Evolutionary conservation across 2,113 vertebrate genomes (phyloP).

Genomic region (Tonatia bakeri): DNA sequence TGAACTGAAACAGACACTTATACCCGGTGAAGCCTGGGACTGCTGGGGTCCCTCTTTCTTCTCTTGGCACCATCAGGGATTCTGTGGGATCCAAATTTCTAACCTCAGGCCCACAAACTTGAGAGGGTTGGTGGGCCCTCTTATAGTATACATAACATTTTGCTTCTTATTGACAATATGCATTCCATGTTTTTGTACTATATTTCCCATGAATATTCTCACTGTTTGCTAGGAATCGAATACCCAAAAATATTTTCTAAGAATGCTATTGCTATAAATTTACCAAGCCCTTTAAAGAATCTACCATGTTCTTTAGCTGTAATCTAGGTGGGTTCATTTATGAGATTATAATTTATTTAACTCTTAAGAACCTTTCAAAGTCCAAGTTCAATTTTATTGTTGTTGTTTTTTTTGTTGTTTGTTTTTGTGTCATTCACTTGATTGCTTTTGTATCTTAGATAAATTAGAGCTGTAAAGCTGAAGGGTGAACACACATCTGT

Average conservation of each 20-base stretch:
- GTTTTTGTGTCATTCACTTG: background rate
- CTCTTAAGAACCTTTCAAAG: background rate
- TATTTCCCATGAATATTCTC: background rate
- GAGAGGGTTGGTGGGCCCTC: background rate
- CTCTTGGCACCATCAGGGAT: background rate
- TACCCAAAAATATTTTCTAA: background rate
- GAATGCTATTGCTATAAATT: background rate
- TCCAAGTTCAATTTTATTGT: background rate
- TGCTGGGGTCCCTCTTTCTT: background rate
- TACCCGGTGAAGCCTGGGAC: background rate
- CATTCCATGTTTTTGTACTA: background rate
- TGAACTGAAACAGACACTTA: background rate
- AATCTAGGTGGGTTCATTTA: background rate
- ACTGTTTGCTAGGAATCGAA: background rate
- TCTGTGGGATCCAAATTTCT: background rate
- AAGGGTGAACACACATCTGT: conserved; percentile 16
- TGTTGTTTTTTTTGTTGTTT: background rate
- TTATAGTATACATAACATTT: background rate
- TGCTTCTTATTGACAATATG: background rate
- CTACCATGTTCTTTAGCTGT: background rate
- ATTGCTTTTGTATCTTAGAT: background rate
- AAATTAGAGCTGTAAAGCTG: background rate
- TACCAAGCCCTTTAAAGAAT: background rate
- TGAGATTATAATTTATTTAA: background rate
- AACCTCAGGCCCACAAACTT: background rate